These are phyloP conservation scores for Distichodus sexfasciatus DNA, from an alignment of 2,797 vertebrate species.

Conservation along the genomic window DNA sequence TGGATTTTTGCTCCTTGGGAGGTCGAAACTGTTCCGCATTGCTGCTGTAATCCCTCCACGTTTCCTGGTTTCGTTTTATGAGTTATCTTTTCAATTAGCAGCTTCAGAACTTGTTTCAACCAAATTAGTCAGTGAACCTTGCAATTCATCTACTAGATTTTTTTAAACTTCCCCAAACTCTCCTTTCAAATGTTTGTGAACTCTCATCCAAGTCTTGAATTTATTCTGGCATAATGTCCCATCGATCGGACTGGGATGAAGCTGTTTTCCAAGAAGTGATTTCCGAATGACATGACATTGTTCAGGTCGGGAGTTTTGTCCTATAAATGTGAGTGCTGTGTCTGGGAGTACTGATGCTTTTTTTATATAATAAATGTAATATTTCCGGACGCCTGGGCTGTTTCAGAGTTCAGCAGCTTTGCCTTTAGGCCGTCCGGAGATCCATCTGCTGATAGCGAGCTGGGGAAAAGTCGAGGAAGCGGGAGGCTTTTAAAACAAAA, in stretches of 20 bases:
- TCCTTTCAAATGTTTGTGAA: too few species aligned
- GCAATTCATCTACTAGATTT: neutral
- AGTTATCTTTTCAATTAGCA: too few species aligned
- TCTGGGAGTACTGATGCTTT: neutral
- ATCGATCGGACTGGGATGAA: too few species aligned
- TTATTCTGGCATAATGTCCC: too few species aligned
- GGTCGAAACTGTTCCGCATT: too few species aligned
- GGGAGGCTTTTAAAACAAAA: conserved; percentile 49
- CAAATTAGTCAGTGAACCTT: neutral
- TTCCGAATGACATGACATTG: neutral
- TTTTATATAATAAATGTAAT: conserved; percentile 11
- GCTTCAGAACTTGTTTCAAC: too few species aligned
- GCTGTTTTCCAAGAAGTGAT: neutral
- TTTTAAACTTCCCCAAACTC: neutral
- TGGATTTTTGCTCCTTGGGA: too few species aligned
- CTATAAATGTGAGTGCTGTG: neutral
- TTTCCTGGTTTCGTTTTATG: too few species aligned
- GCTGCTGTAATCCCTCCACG: too few species aligned
- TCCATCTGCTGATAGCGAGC: conserved; percentile 46
- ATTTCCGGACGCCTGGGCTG: conserved; percentile 3
- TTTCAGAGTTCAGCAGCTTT: conserved; percentile 31
- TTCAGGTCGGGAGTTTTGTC: neutral
- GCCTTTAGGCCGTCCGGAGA: conserved; percentile 34
- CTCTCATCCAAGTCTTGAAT: too few species aligned
- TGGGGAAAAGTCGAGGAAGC: conserved; percentile 18